Conservation (phyloP, 2,888 invertebrate genomes). For the Catocala nupta region DNA sequence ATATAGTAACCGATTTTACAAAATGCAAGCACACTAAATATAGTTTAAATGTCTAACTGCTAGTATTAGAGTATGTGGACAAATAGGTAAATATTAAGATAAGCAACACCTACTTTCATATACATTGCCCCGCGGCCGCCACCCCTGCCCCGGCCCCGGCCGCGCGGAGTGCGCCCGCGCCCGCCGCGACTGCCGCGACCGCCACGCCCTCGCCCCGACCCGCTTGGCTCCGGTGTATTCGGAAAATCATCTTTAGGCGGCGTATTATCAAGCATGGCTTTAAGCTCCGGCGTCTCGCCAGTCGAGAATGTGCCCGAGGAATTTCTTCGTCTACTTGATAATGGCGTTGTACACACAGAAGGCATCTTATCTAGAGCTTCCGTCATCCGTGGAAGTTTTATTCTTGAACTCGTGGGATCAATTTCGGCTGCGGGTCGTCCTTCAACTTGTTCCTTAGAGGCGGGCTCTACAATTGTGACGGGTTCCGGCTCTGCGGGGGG, state of each 20-base stretch:
- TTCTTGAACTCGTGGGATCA: conserved; percentile 80
- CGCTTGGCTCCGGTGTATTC: conserved; percentile 63
- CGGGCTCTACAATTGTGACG: conserved; percentile 39
- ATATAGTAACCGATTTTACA: neutral
- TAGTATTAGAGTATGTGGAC: neutral
- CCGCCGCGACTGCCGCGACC: conserved; percentile 59
- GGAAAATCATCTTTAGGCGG: conserved; percentile 61
- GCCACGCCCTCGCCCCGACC: conserved; percentile 50
- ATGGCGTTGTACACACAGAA: conserved; percentile 69
- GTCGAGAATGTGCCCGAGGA: conserved; percentile 61
- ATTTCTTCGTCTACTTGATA: conserved; percentile 69
- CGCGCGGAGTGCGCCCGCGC: conserved; percentile 62
- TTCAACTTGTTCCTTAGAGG: conserved; percentile 27
- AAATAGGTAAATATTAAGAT: neutral
- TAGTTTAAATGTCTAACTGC: neutral
- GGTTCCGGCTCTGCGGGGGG: conserved; percentile 48
- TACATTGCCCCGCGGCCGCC: conserved; percentile 75
- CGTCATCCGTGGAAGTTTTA: conserved; percentile 82
- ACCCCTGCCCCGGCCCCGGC: conserved; percentile 75
- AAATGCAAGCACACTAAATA: neutral
- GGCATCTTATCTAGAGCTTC: conserved; percentile 81
- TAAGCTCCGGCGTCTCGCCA: conserved; percentile 59
- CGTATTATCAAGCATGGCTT: conserved; percentile 52
- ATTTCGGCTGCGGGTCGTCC: conserved; percentile 54
- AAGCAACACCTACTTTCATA: conserved; percentile 58